Evolutionary conservation across 2,113 vertebrate genomes (phyloP), one percentile per base, ranked within the genome.

Genomic region (Micronycteris hirsuta): DNA sequence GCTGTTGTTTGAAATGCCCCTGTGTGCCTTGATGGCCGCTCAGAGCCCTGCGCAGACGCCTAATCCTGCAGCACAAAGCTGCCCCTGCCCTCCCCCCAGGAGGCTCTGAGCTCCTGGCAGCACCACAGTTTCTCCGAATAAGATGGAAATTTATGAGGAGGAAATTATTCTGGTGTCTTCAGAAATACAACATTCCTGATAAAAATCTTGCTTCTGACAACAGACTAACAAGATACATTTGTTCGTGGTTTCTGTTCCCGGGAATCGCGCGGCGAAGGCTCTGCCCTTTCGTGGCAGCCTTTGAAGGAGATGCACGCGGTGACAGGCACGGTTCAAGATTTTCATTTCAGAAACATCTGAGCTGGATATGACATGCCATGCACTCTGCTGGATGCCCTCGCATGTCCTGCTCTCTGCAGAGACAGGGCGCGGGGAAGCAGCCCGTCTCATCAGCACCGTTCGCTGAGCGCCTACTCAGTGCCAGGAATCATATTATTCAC

Each of bases 191-290:
- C 86, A 97, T 97, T 98, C 96, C 95, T 98, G 98, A 98, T 98
- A 98, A 98, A 98, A 98, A 98, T 98, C 98, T 98, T 97, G 94
- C 97, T 98, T 93, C 96, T 97, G 97, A 98, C 96, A 98, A 97
- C 95, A 93, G 90, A 93, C 94, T 97, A 98, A 97, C 96, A 98
- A 97, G 97, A 97, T 96, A 97, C 97, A 97, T 98, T 98, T 98
- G 97, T 97, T 97, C 96, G 94, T 33, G 89, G 83, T 78, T 97
- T 97, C 97, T 94, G 56, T 97, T 98, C 86, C 94, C 41, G 68
- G 94, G 91, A 97, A n/a, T 96, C 17, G 47, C 31, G 63, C 24
- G 31, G 92, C 71, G 96, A 96, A 95, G 78, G 96, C 90, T 94
- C 94, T 94, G 91, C 70, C 93, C 73, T 98, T 91, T 90, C 22